Evolutionary conservation across 2,888 invertebrate genomes (phyloP).

Genomic region (Biston betularia): DNA sequence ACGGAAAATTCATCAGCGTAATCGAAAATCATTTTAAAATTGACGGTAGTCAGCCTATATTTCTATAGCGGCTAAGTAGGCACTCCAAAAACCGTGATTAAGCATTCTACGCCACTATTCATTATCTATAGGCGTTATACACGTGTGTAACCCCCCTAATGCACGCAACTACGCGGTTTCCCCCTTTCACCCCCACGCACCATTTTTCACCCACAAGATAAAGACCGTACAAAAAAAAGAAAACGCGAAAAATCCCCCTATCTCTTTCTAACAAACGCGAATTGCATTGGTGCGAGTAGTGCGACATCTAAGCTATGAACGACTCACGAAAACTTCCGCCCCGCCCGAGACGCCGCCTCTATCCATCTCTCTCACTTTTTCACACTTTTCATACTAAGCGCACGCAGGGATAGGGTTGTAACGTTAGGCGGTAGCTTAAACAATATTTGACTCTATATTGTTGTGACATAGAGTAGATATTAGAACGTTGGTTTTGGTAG

Average conservation of each 20-base stretch:
- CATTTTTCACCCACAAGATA: conserved; percentile 83
- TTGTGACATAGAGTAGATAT: conserved; percentile 2
- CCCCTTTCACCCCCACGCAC: conserved; percentile 71
- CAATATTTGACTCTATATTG: conserved; percentile 47
- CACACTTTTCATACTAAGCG: conserved; percentile 80
- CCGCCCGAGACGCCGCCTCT: conserved; percentile 85
- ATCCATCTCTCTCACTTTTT: conserved; percentile 86
- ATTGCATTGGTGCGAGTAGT: conserved; percentile 66
- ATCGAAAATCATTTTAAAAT: conserved; percentile 72
- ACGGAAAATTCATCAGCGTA: conserved; percentile 57
- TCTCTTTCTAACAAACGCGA: conserved; percentile 65
- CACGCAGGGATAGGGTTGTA: conserved; percentile 50
- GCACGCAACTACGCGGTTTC: conserved; percentile 76
- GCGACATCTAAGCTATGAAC: conserved; percentile 81
- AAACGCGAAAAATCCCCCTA: conserved; percentile 81
- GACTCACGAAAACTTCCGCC: conserved; percentile 85
- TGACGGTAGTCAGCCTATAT: conserved; percentile 78
- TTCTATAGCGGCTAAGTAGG: conserved; percentile 71
- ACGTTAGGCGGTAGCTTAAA: conserved; percentile 8
- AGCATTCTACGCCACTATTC: conserved; percentile 83
- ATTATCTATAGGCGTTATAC: conserved; percentile 69
- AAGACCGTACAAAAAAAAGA: conserved; percentile 86
- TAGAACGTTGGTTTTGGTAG: conserved; percentile 39
- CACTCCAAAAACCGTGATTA: conserved; percentile 81
- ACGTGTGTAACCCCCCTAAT: conserved; percentile 65